Evolutionary conservation across 1,140 invertebrate species (phyloP).

Genomic region (Drosophila kurseongensis): DNA sequence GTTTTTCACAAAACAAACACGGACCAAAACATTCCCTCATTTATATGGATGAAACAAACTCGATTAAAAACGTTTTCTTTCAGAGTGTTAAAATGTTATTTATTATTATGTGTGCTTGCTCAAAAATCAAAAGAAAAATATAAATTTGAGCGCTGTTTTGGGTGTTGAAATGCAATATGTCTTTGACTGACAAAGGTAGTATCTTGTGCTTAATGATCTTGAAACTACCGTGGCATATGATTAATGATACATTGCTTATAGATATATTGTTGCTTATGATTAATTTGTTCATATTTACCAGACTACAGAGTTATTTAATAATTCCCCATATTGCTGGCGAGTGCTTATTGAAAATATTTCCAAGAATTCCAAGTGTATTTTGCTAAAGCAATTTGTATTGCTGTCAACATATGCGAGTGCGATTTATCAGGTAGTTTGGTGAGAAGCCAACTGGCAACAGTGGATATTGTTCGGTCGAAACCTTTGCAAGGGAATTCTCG

Average conservation of each 20-base stretch:
- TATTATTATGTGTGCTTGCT: background rate
- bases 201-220: slow-evolving; percentile 26
- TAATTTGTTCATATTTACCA: slow-evolving; percentile 25
- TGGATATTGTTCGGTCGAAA: background rate
- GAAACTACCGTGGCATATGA: slow-evolving; percentile 13
- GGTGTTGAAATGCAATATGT: slow-evolving; percentile 7
- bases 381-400: slow-evolving; percentile 28
- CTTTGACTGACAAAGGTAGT: background rate
- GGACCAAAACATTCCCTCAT: background rate
- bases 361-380: slow-evolving; percentile 23
- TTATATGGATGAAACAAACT: background rate
- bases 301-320: background rate
- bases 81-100: slow-evolving; percentile 1
- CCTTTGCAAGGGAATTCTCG: slow-evolving; percentile 2
- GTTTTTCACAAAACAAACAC: slow-evolving; percentile 18
- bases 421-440: slow-evolving; percentile 42
- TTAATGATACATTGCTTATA: slow-evolving; percentile 20
- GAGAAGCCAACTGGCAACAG: background rate
- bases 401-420: slow-evolving; percentile 38
- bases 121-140: background rate
- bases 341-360: slow-evolving; percentile 47
- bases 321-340: slow-evolving; percentile 1
- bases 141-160: slow-evolving; percentile 1
- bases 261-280: slow-evolving; percentile 8
- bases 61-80: background rate